These are phyloP conservation scores for Monomorium pharaonis DNA, from an alignment of 1,140 invertebrate genomes.

Conservation along the genomic window DNA sequence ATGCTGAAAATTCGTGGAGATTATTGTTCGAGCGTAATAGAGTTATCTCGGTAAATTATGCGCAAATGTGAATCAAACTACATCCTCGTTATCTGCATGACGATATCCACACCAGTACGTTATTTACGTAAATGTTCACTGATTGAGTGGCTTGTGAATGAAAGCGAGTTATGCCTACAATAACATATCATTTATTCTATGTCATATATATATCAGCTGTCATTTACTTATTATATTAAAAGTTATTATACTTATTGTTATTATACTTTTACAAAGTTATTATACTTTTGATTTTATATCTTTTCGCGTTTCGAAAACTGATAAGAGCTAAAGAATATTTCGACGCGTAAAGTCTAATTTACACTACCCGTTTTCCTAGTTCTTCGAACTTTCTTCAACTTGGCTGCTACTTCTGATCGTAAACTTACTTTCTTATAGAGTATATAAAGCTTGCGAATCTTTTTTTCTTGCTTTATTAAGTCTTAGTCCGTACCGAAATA, in stretches of 20 bases:
- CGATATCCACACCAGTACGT: not conserved
- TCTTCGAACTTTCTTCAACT: conserved; percentile 3
- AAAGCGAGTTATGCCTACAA: not conserved
- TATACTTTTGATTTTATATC: not conserved
- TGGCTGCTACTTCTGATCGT: not conserved
- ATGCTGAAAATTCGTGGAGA: not conserved
- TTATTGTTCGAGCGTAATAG: conserved; percentile 1
- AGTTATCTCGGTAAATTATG: conserved; percentile 7
- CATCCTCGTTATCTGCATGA: not conserved
- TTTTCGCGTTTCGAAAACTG: not conserved
- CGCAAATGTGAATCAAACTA: conserved; percentile 20
- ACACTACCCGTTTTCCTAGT: not conserved
- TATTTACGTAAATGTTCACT: not conserved
- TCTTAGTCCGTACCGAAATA: not conserved
- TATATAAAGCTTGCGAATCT: not conserved
- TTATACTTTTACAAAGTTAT: no score
- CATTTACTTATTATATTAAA: not conserved
- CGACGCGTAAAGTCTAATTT: not conserved
- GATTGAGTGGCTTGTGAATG: not conserved
- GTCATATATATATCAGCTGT: not conserved
- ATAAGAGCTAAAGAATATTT: conserved; percentile 9
- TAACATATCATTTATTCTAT: not conserved
- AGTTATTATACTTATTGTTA: no score
- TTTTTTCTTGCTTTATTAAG: conserved; percentile 10
- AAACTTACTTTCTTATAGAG: not conserved